Percentiles rank a stretch among this genome's conserved stretches.
Evolutionary conservation across 2,113 vertebrate species (phyloP).

Genomic region (Lophura nycthemera): DNA sequence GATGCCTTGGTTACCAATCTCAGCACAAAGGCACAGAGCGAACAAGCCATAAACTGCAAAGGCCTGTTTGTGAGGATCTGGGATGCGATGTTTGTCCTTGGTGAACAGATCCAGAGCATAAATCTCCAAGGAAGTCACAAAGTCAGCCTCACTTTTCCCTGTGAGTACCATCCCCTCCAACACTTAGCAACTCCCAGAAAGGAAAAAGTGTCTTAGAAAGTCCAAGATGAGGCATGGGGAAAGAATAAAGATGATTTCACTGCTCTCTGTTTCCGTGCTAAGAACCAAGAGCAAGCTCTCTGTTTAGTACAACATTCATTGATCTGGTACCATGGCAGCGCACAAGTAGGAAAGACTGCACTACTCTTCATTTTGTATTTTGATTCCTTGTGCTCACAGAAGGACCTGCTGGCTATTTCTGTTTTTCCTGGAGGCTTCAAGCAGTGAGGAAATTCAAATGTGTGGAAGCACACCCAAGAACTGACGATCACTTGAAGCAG

Average conservation of each 20-base stretch:
- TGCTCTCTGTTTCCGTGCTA: not conserved
- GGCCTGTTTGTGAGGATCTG: not conserved
- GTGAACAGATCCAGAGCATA: not conserved
- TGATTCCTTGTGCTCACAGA: not conserved
- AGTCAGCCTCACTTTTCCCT: not conserved
- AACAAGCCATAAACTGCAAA: not conserved
- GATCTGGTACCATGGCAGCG: not conserved
- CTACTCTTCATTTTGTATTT: not conserved
- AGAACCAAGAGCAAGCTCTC: not conserved
- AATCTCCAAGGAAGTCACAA: not conserved
- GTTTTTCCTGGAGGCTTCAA: constrained; percentile 56
- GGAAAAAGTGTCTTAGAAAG: not conserved
- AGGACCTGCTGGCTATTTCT: constrained; percentile 43
- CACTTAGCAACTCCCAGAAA: not conserved
- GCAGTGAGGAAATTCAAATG: constrained; percentile 56
- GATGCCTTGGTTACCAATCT: not conserved
- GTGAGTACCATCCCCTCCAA: not conserved
- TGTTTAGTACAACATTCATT: not conserved
- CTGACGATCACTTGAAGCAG: constrained; percentile 16
- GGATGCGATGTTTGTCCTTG: not conserved
- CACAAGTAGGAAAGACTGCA: not conserved
- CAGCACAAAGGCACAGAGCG: not conserved
- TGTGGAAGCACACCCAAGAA: constrained; percentile 66
- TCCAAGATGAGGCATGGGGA: not conserved
- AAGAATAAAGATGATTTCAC: not conserved